A percentile compares a stretch with the other conserved stretches of the same genome.
Evolutionary conservation across 2,888 invertebrate genomes (phyloP).

Genomic region (Cetonia aurata): DNA sequence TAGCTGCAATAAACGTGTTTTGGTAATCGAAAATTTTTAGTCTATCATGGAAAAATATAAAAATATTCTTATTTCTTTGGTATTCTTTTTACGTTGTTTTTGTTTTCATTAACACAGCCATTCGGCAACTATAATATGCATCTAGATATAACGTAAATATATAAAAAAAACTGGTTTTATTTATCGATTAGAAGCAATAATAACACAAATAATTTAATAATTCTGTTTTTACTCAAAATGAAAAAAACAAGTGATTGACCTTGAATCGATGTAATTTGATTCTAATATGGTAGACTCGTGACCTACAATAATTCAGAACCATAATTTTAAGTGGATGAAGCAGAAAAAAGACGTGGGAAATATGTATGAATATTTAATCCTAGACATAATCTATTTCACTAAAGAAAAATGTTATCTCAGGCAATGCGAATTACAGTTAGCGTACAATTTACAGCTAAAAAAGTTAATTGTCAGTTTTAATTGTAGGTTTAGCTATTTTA

Average conservation of each 20-base stretch:
- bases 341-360: background rate
- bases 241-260: slow-evolving; percentile 21
- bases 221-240: slow-evolving; percentile 16
- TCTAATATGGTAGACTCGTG: slow-evolving; percentile 18
- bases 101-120: background rate
- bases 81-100: background rate
- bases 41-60: too few species aligned
- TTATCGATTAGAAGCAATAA: slow-evolving; percentile 25
- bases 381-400: too few species aligned
- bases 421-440: too few species aligned
- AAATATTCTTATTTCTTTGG: too few species aligned
- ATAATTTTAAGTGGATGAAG: slow-evolving; percentile 23
- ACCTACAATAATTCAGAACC: slow-evolving; percentile 21
- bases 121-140: background rate
- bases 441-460: too few species aligned
- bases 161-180: slow-evolving; percentile 15
- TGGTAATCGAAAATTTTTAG: too few species aligned
- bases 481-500: too few species aligned
- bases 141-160: background rate
- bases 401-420: too few species aligned
- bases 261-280: slow-evolving; percentile 28
- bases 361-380: too few species aligned
- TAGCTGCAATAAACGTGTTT: too few species aligned
- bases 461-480: too few species aligned
- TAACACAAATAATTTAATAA: slow-evolving; percentile 18